A percentile compares a stretch with the other conserved stretches of the same genome.
These are phyloP conservation scores for Plectrocnemia conspersa DNA, from an alignment of 1,140 invertebrate genomes.

Conservation along the genomic window DNA sequence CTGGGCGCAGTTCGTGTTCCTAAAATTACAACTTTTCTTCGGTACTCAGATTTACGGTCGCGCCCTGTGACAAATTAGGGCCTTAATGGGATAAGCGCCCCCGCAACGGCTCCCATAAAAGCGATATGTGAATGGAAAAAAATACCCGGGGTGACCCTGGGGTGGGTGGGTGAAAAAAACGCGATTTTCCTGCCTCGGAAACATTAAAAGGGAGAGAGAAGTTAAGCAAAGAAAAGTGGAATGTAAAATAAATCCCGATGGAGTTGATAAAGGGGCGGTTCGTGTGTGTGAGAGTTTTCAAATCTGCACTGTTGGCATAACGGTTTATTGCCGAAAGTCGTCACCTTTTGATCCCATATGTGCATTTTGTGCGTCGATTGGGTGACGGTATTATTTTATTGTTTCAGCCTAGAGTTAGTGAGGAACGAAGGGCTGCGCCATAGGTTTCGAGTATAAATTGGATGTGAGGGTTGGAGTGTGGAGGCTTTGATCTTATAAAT, in stretches of 20 bases:
- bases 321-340: background rate
- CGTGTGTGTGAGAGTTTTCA: background rate
- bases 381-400: no score
- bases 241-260: constrained; percentile 28
- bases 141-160: constrained; percentile 16
- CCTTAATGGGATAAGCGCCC: constrained; percentile 23
- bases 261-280: constrained; percentile 28
- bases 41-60: constrained; percentile 15
- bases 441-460: no score
- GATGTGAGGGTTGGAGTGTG: no score
- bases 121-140: constrained; percentile 4
- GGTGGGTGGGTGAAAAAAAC: constrained; percentile 12
- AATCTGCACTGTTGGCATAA: background rate
- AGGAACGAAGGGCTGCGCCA: no score
- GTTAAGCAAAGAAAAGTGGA: constrained; percentile 31
- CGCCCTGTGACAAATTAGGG: constrained; percentile 25
- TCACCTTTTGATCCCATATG: no score
- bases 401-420: no score
- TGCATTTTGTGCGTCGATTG: no score
- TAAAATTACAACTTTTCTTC: background rate
- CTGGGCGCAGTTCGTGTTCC: no score
- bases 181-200: constrained; percentile 27
- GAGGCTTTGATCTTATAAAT: no score
- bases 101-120: constrained; percentile 2
- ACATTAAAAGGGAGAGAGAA: constrained; percentile 31